phyloP scores from a whole-genome alignment of 1,140 invertebrate genomes.

The Tenebrio molitor region DNA sequence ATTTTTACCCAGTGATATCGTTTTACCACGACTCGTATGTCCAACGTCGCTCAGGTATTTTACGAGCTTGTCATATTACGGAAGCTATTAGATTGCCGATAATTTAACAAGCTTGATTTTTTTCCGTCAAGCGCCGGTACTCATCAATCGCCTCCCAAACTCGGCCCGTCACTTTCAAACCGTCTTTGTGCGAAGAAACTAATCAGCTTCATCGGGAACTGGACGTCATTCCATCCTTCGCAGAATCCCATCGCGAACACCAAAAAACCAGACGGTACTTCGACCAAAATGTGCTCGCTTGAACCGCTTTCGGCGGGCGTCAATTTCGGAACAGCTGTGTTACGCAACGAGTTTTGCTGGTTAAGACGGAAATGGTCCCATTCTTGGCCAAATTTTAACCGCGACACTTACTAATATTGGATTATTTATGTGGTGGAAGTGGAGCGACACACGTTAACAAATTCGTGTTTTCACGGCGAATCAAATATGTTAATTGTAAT shows the following conservation, averaged over 20 bases:
- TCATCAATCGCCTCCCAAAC: no score
- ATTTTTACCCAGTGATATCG: conserved; percentile 13
- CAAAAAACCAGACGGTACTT: neutral
- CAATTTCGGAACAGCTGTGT: no score
- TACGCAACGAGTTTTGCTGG: no score
- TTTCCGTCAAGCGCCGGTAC: neutral
- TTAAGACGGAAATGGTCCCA: no score
- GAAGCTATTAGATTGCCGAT: conserved; percentile 30
- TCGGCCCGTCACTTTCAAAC: conserved; percentile 1
- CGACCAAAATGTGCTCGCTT: no score
- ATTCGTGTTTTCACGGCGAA: no score
- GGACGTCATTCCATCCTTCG: neutral
- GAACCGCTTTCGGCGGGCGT: no score
- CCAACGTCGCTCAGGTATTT: neutral
- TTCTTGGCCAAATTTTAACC: no score
- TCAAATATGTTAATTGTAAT: no score
- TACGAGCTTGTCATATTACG: conserved; percentile 29
- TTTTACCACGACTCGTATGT: neutral
- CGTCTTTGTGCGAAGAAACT: neutral
- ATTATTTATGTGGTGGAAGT: no score
- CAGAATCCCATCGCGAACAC: neutral
- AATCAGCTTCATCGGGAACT: neutral
- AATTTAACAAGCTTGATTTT: conserved; percentile 25
- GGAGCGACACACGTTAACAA: neutral
- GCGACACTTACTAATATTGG: no score